Base-by-base conservation (phyloP, 2,888 invertebrate species). In the Euplexia lucipara region DNA sequence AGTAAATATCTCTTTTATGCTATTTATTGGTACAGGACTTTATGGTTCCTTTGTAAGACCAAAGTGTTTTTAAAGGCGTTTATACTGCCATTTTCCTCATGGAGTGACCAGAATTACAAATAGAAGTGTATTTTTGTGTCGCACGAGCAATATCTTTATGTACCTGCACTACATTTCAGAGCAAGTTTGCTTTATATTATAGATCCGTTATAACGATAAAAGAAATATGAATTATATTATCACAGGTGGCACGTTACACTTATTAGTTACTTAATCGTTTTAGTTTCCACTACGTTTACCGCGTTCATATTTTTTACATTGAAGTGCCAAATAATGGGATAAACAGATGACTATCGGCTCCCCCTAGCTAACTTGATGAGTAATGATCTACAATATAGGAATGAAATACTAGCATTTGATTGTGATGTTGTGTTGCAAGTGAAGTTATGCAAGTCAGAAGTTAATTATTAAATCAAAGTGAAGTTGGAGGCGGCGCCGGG, bases 401-500 rank as follows among this genome's bases (percentile, higher is more conserved):
- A 59, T 37, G 52, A 69, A 68, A 16, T 51, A 30, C 53, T 79
- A 83, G 72, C 74, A 53, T 78, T 82, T 78, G 61, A 70, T 70
- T 67, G 59, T 49, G 57, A 61, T 68, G 56, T 66, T 57, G 70
- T 60, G 78, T 44, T 72, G 73, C 78, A 78, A 77, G 75, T 75
- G 75, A 51, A 78, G 56, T 73, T 75, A 67, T 80, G 81, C 82
- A 75, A 77, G 74, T 81, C 81, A 78, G 76, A 72, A 61, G 70
- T 82, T 82, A 83, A 88, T 88, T 88, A 85, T 86, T 84, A 89
- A 88, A 84, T 84, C 84, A 86, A 88, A 86, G 88, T 78, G 79
- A 70, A 85, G 81, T 85, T 81, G 63, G 75, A 73, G 66, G 74
- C 62, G 71, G 70, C 72, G 77, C 72, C 83, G 81, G 76, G 75